Evolutionary conservation across 2,888 invertebrate species (phyloP).

Genomic region (Drymonia ruficornis): DNA sequence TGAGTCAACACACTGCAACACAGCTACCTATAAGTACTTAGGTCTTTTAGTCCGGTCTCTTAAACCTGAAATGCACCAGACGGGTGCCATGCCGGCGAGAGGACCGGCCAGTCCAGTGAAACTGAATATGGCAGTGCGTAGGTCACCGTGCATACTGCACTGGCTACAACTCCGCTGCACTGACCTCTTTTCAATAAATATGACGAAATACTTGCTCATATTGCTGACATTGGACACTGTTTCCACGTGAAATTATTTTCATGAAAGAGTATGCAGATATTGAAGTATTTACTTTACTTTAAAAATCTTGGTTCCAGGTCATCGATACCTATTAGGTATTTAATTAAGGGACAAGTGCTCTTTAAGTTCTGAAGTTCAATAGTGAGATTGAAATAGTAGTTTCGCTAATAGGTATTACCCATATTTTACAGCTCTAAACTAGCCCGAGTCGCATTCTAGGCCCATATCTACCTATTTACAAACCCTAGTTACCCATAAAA

Average conservation of each 20-base stretch:
- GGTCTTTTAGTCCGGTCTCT: slow-evolving; percentile 10
- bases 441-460: too few species aligned
- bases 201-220: slow-evolving; percentile 20
- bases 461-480: too few species aligned
- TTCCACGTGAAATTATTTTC: slow-evolving; percentile 18
- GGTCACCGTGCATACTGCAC: slow-evolving; percentile 50
- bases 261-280: too few species aligned
- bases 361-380: too few species aligned
- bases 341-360: too few species aligned
- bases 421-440: too few species aligned
- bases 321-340: too few species aligned
- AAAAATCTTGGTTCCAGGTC: neutral
- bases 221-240: neutral
- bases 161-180: slow-evolving; percentile 11
- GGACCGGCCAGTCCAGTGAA: slow-evolving; percentile 37
- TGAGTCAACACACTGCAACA: slow-evolving; percentile 5
- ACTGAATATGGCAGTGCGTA: slow-evolving; percentile 49
- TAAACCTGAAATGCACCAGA: slow-evolving; percentile 11
- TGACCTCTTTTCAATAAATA: slow-evolving; percentile 45
- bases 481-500: too few species aligned
- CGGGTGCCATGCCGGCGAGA: slow-evolving; percentile 12
- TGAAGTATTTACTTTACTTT: neutral
- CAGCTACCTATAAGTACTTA: too few species aligned
- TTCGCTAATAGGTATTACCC: too few species aligned
- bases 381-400: too few species aligned